Percentiles rank a stretch among this genome's conserved stretches.
These are phyloP conservation scores for Sphaerophoria taeniata DNA, from an alignment of 2,888 invertebrate genomes.

Conservation along the genomic window DNA sequence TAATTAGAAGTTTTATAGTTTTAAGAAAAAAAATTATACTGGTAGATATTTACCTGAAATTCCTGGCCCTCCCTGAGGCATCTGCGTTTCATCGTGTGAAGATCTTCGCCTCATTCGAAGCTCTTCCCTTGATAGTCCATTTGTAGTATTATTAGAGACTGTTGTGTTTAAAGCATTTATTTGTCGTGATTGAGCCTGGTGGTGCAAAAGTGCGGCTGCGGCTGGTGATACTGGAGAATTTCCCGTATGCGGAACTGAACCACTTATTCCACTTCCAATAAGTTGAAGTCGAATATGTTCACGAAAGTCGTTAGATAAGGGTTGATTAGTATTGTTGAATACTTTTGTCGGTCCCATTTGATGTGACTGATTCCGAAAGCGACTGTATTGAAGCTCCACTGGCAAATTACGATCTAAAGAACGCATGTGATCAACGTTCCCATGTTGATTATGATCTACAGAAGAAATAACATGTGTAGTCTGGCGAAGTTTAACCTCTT, in stretches of 20 bases:
- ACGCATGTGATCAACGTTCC: conserved; percentile 82
- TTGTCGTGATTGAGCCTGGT: conserved; percentile 81
- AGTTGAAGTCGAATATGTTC: conserved; percentile 82
- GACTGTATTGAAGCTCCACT: conserved; percentile 82
- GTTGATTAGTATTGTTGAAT: conserved; percentile 69
- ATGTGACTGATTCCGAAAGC: conserved; percentile 80
- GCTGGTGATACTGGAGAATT: conserved; percentile 80
- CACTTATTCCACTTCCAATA: conserved; percentile 78
- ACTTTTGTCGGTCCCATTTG: conserved; percentile 36
- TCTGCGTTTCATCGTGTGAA: conserved; percentile 83
- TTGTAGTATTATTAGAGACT: conserved; percentile 71
- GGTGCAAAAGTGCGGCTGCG: conserved; percentile 81
- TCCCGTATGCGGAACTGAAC: conserved; percentile 79
- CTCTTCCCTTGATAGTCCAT: conserved; percentile 81
- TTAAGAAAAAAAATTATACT: neutral
- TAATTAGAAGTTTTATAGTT: neutral
- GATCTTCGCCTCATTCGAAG: conserved; percentile 82
- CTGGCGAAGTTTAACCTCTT: conserved; percentile 78
- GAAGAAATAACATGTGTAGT: conserved; percentile 60
- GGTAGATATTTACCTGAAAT: conserved; percentile 79
- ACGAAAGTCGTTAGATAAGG: conserved; percentile 81
- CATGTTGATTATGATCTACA: conserved; percentile 76
- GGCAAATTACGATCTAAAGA: conserved; percentile 82
- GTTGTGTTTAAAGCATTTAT: conserved; percentile 79
- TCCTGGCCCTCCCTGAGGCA: conserved; percentile 78